A percentile compares a stretch with the other conserved stretches of the same genome.
phyloP scores from a whole-genome alignment of 1,140 invertebrate genomes.

The Amphibalanus amphitrite region DNA sequence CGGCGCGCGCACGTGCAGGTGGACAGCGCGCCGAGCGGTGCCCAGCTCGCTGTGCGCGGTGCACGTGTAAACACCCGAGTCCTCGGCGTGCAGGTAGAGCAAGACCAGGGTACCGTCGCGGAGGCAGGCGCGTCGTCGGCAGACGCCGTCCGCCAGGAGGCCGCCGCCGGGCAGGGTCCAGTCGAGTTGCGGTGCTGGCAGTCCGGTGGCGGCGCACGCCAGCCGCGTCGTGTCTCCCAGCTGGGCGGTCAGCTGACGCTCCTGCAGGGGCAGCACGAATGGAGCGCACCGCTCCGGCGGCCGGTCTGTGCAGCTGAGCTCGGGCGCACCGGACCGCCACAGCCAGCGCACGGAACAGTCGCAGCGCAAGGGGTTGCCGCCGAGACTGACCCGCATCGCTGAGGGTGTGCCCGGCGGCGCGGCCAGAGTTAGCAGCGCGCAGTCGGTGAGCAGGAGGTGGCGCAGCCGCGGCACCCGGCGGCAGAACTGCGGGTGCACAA shows the following conservation, averaged over 20 bases:
- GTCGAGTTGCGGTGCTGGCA: background rate
- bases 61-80: background rate
- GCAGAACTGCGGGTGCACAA: background rate
- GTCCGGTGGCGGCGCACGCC: background rate
- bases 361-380: background rate
- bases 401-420: too few relatives aligned
- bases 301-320: background rate
- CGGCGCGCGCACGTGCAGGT: background rate
- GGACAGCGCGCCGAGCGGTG: background rate
- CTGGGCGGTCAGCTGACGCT: background rate
- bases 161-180: background rate
- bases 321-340: background rate
- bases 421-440: background rate
- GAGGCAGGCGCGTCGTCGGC: too few relatives aligned
- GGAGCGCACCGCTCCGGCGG: background rate
- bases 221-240: background rate
- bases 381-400: background rate
- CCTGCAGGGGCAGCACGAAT: background rate
- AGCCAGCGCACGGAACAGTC: background rate
- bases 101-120: background rate
- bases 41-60: background rate
- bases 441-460: background rate
- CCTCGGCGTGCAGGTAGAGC: background rate
- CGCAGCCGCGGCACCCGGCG: background rate
- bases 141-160: background rate